These are phyloP conservation scores for Sympetrum striolatum DNA, from an alignment of 2,888 invertebrate genomes.

Conservation along the genomic window DNA sequence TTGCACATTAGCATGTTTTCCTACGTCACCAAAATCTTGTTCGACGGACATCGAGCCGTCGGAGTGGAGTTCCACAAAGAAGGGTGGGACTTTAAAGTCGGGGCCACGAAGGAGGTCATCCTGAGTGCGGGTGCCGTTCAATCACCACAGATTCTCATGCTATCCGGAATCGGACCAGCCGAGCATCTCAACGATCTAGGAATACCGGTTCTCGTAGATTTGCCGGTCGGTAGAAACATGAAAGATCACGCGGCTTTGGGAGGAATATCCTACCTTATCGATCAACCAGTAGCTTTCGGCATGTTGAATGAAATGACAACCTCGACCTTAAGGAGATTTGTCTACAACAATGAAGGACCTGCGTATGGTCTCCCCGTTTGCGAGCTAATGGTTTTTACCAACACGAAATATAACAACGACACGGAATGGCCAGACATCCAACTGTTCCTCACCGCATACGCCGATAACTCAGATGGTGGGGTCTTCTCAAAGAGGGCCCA, in stretches of 20 bases:
- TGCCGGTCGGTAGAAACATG: constrained; percentile 78
- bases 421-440: constrained; percentile 79
- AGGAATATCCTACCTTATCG: constrained; percentile 75
- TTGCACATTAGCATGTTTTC: constrained; percentile 76
- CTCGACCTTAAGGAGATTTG: constrained; percentile 69
- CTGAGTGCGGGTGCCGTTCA: constrained; percentile 85
- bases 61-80: constrained; percentile 73
- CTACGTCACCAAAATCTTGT: constrained; percentile 71
- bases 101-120: constrained; percentile 78
- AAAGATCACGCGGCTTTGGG: constrained; percentile 86
- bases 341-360: constrained; percentile 67
- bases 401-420: constrained; percentile 73
- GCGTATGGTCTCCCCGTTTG: constrained; percentile 79
- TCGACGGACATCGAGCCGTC: constrained; percentile 69
- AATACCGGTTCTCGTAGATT: constrained; percentile 67
- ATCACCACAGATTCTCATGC: constrained; percentile 84
- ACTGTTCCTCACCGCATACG: constrained; percentile 75
- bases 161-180: constrained; percentile 81
- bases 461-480: constrained; percentile 81
- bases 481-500: constrained; percentile 73
- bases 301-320: constrained; percentile 70
- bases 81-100: constrained; percentile 63
- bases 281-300: constrained; percentile 74
- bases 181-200: constrained; percentile 67
- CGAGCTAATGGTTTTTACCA: constrained; percentile 79